Conservation (phyloP, 2,888 invertebrate species). For the Drosophila longiperda region DNA sequence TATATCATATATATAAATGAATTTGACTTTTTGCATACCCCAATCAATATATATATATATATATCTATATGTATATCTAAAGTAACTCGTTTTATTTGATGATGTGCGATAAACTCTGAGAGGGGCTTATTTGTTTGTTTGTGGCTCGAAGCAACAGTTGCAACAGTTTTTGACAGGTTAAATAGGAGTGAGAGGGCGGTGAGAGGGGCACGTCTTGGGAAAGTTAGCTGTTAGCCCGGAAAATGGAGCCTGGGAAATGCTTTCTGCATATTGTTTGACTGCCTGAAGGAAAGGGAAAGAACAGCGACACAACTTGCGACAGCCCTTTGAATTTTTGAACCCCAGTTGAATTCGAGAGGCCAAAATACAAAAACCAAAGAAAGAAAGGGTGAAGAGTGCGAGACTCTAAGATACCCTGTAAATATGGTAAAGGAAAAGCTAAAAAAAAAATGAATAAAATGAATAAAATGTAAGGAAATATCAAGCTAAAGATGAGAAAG, state of each 20-base stretch:
- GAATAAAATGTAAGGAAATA: neutral
- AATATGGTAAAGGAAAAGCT: neutral
- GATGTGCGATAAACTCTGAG: constrained; percentile 35
- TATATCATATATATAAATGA: neutral
- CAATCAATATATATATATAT: no score
- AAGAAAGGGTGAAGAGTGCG: neutral
- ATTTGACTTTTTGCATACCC: no score
- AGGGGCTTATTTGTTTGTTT: constrained; percentile 22
- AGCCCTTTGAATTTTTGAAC: constrained; percentile 58
- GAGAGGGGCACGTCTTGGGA: neutral
- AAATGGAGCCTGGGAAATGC: constrained; percentile 32
- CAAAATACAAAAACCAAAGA: neutral
- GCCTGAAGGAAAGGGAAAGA: constrained; percentile 21
- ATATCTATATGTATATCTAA: neutral
- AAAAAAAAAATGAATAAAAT: neutral
- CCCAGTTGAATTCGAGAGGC: constrained; percentile 26
- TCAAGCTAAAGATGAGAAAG: neutral
- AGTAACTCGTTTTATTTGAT: constrained; percentile 24
- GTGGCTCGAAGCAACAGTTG: constrained; percentile 55
- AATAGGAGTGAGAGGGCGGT: no score
- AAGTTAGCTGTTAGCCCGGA: constrained; percentile 4
- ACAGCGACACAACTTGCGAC: constrained; percentile 41
- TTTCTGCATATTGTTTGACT: constrained; percentile 45
- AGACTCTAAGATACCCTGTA: neutral
- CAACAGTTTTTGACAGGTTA: neutral